Evolutionary conservation across 2,797 vertebrate species (phyloP).

Genomic region (Urocyon cinereoargenteus): DNA sequence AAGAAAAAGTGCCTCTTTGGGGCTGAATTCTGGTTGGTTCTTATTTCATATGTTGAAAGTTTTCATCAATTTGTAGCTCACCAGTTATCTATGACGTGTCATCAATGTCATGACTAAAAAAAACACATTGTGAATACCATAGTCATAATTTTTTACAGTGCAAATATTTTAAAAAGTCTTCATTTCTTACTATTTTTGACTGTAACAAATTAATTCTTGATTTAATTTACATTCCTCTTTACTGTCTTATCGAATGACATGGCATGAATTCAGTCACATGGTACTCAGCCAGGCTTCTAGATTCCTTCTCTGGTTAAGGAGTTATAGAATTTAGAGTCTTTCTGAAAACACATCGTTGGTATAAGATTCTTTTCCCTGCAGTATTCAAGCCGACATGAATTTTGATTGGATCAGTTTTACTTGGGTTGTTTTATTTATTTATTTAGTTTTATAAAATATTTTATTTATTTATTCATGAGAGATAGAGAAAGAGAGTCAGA

Average conservation of each 20-base stretch:
- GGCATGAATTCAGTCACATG: background rate
- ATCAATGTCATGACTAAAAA: background rate
- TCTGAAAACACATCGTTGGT: background rate
- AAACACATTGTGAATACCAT: background rate
- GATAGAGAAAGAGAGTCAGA: too few species aligned
- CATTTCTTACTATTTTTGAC: slow-evolving; percentile 13
- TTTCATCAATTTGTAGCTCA: background rate
- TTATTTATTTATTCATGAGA: too few species aligned
- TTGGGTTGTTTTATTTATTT: slow-evolving; percentile 20
- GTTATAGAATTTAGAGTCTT: background rate
- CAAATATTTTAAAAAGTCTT: background rate
- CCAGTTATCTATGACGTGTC: background rate
- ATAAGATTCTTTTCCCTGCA: background rate
- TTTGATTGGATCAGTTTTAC: background rate
- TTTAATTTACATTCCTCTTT: background rate
- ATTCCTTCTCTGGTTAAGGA: background rate
- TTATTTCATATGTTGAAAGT: background rate
- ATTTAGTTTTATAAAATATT: background rate
- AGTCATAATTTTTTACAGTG: slow-evolving; percentile 16
- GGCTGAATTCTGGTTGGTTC: slow-evolving; percentile 5
- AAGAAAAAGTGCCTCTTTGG: slow-evolving; percentile 7
- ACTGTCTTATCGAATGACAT: background rate
- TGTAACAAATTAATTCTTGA: slow-evolving; percentile 6
- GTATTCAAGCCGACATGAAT: background rate
- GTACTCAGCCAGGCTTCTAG: background rate